Evolutionary conservation across 2,888 invertebrate genomes (phyloP).

Genomic region (Hemithea aestivaria): DNA sequence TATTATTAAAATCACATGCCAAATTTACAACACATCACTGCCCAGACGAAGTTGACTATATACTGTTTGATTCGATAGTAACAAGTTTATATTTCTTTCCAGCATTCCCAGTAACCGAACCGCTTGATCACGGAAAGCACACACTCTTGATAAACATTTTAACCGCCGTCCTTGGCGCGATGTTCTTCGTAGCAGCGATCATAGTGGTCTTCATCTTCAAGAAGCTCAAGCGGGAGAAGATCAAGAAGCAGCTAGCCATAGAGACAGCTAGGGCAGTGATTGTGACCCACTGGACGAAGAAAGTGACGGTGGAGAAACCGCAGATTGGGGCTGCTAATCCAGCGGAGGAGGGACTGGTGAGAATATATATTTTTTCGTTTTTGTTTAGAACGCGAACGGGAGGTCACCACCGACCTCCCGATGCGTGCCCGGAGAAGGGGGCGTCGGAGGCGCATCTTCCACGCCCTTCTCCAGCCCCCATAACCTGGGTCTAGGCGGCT

Average conservation of each 20-base stretch:
- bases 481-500: too few species aligned
- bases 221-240: slow-evolving; percentile 86
- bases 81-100: slow-evolving; percentile 17
- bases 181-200: slow-evolving; percentile 79
- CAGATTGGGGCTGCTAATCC: slow-evolving; percentile 79
- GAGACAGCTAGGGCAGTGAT: slow-evolving; percentile 90
- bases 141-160: slow-evolving; percentile 78
- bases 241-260: slow-evolving; percentile 88
- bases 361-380: slow-evolving; percentile 18
- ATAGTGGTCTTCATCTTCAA: slow-evolving; percentile 84
- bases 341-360: slow-evolving; percentile 82
- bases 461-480: too few species aligned
- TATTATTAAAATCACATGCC: too few species aligned
- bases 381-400: background rate
- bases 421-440: too few species aligned
- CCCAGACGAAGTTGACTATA: too few species aligned
- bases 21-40: too few species aligned
- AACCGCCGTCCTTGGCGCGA: slow-evolving; percentile 79
- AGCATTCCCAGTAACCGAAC: slow-evolving; percentile 59
- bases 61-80: too few species aligned
- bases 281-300: slow-evolving; percentile 93
- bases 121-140: slow-evolving; percentile 68
- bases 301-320: slow-evolving; percentile 92
- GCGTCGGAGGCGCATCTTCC: too few species aligned
- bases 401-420: too few species aligned